Conservation (phyloP, 1,140 invertebrate species). For the Stegodyphus dumicola region DNA sequence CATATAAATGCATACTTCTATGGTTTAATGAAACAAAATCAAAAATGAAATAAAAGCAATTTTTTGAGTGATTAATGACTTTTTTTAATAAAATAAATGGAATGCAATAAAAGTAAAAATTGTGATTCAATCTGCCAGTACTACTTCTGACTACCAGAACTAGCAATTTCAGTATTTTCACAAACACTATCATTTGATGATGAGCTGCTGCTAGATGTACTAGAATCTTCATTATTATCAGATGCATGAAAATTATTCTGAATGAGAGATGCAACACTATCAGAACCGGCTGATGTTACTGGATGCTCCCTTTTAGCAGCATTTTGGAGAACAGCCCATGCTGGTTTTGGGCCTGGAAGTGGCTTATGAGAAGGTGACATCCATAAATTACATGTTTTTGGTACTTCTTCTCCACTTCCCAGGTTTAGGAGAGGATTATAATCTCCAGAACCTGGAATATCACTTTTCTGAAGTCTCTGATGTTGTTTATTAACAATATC, state of each 20-base stretch:
- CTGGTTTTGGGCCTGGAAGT: slow-evolving; percentile 38
- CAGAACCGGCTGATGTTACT: no score
- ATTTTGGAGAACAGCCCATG: slow-evolving; percentile 45
- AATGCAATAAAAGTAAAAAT: no score
- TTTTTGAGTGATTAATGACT: no score
- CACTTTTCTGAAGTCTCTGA: slow-evolving; percentile 42
- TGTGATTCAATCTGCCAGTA: no score
- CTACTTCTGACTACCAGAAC: no score
- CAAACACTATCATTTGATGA: slow-evolving; percentile 34
- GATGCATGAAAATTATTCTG: slow-evolving; percentile 15
- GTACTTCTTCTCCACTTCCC: neutral
- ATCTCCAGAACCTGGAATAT: neutral
- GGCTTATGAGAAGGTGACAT: slow-evolving; percentile 42
- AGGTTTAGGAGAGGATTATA: neutral
- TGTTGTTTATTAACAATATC: no score
- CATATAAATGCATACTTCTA: no score
- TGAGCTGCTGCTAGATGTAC: slow-evolving; percentile 27
- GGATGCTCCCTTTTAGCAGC: no score
- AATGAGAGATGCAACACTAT: slow-evolving; percentile 21
- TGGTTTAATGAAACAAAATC: no score
- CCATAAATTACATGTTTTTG: slow-evolving; percentile 39
- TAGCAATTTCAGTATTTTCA: no score
- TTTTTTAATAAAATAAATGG: no score
- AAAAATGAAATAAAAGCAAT: no score
- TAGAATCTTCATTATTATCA: slow-evolving; percentile 31